Evolutionary conservation across 2,888 invertebrate genomes (phyloP), one percentile per base, ranked within the genome.

Genomic region (Timema cristinae): DNA sequence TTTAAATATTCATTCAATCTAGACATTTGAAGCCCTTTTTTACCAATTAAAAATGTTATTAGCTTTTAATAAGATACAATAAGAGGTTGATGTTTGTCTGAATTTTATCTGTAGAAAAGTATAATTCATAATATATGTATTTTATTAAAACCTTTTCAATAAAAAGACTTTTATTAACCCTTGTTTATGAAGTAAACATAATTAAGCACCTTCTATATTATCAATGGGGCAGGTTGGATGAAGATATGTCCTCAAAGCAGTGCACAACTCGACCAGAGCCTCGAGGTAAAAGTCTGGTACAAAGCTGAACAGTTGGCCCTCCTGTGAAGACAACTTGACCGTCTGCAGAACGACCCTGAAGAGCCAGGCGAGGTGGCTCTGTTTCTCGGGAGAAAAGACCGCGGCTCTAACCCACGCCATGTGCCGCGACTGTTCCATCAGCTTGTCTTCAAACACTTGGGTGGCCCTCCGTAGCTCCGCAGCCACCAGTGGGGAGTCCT

Each of bases 231-330:
- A 82, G 0, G 89, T 89, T 0, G 90, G 89, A 77, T 90, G 87
- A 81, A 91, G 87, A 79, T 88, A 89, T 56, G 86, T 85, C 2
- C 88, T 81, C 63, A 91, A 79, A 0, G 89, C 88, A 77, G 87
- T 86, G 79, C 87, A 88, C 5, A 90, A 79, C 77, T 90, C 89
- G 66, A 90, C 81, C 79, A 89, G 84, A 0, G 88, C 86, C 74
- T 90, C 89, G 69, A 91, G 85, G 79, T 91, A 91, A 81, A 90
- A 90, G 77, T 91, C 91, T 0, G 91, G 91, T 13, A 90, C 87
- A 79, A 90, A 91, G 32, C 88, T 86, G 78, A 91, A 90, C 73
- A 91, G 85, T 66, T 86, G 86, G 6, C 87, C 88, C 59, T 85
- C 84, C 52, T 85, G 84, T 0, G 90, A 88, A 0, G 89, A 86